These are phyloP conservation scores for Pseudotriccus pelzelni DNA, from an alignment of 2,797 vertebrate genomes.

Conservation along the genomic window DNA sequence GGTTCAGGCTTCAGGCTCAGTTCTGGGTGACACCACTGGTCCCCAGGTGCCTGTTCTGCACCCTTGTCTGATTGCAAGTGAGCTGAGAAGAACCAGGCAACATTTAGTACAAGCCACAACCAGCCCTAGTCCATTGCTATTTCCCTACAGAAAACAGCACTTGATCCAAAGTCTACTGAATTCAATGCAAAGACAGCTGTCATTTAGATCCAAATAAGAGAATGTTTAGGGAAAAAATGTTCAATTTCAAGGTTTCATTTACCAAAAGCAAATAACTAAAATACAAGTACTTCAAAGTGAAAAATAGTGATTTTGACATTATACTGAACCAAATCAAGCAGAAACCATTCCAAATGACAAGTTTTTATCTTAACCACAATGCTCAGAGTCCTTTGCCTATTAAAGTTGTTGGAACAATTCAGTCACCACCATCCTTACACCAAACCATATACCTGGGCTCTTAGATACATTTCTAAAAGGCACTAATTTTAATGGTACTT, in stretches of 20 bases:
- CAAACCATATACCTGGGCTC: background rate
- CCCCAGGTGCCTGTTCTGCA: background rate
- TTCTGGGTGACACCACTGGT: background rate
- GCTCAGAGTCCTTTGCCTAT: background rate
- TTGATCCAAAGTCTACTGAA: background rate
- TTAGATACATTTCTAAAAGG: background rate
- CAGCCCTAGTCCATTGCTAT: background rate
- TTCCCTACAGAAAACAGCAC: background rate
- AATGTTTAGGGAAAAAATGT: background rate
- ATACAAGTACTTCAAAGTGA: background rate
- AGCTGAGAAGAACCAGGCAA: background rate
- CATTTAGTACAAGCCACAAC: background rate
- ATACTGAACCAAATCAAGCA: background rate
- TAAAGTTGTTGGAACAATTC: background rate
- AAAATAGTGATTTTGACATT: background rate
- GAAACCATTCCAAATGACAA: background rate
- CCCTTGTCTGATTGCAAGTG: background rate
- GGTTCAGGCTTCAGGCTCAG: background rate
- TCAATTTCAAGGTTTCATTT: background rate
- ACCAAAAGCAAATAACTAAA: background rate
- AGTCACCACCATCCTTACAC: background rate
- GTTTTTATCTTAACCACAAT: background rate
- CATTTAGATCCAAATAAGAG: background rate
- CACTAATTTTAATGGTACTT: background rate
- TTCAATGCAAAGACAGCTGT: background rate